phyloP scores from a whole-genome alignment of 2,888 invertebrate genomes.

The Sceliomorpha sp. region DNA sequence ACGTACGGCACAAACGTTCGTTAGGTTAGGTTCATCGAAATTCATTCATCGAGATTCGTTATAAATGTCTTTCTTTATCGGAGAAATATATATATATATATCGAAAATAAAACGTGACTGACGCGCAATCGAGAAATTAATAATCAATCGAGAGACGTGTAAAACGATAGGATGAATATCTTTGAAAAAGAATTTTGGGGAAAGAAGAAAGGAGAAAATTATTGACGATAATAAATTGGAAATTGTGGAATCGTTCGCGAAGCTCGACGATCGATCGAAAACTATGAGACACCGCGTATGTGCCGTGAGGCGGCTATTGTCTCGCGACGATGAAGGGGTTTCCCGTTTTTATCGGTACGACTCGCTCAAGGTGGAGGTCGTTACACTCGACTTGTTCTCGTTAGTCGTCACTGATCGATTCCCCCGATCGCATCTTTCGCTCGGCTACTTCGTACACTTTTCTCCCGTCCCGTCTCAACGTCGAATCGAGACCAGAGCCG shows the following conservation, averaged over 20 bases:
- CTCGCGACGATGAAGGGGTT: conserved; percentile 40
- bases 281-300: background rate
- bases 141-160: no score
- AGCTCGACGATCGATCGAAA: background rate
- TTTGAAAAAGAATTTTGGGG: no score
- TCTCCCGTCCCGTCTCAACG: conserved; percentile 12
- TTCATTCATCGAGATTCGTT: background rate
- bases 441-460: conserved; percentile 10
- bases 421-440: conserved; percentile 37
- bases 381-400: conserved; percentile 64
- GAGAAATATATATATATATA: no score
- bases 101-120: no score
- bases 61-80: no score
- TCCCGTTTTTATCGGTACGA: conserved; percentile 56
- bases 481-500: conserved; percentile 1
- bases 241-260: no score
- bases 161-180: no score
- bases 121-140: no score
- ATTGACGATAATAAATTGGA: no score
- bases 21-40: conserved; percentile 17
- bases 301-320: conserved; percentile 4
- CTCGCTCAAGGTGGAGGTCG: conserved; percentile 64
- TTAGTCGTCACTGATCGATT: conserved; percentile 57
- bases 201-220: no score
- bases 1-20: conserved; percentile 16